Evolutionary conservation across 2,888 invertebrate species (phyloP), one percentile per base, ranked within the genome.

Genomic region (Limulus polyphemus): DNA sequence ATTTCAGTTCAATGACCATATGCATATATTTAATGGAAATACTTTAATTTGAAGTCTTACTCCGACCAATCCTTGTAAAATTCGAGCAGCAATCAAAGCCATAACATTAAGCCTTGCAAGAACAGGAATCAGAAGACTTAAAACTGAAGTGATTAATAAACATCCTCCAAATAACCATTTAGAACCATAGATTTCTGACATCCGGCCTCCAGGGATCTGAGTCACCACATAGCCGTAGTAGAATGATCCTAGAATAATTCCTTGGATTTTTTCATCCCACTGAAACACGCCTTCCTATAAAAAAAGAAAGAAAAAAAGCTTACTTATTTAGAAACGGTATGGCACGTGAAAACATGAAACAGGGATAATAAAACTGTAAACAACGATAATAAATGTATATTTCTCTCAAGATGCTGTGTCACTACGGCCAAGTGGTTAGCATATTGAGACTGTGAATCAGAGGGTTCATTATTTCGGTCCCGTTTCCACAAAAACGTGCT

Each of bases 201-300:
- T 77, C 82, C 86, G 88, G 56, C 91, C 91, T 0, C 90, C 91
- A 0, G 87, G 81, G 51, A 91, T 78, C 77, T 89, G 91, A 0
- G 91, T 91, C 62, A 87, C 76, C 62, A 91, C 83, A 76, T 92
- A 92, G 0, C 91, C 91, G 73, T 90, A 90, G 79, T 92, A 92
- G 77, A 92, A 92, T 0, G 90, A 87, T 72, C 89, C 88, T 58
- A 92, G 77, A 48, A 92, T 83, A 59, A 86, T 77, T 0, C 90
- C 90, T 76, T 86, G 87, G 50, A 84, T 82, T 73, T 83, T 83
- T 0, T 85, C 81, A 71, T 84, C 84, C 91, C 91, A 91, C 0
- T 72, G 1, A 57, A 67, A 67, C 49, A 60, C 62, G 1, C 67
- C 63, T 17, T 61, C 55, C 64, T 65, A 7, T 32, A 32, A 32